A percentile compares a stretch with the other conserved stretches of the same genome.
phyloP scores from a whole-genome alignment of 2,888 invertebrate species.

The Trichogramma evanescens region DNA sequence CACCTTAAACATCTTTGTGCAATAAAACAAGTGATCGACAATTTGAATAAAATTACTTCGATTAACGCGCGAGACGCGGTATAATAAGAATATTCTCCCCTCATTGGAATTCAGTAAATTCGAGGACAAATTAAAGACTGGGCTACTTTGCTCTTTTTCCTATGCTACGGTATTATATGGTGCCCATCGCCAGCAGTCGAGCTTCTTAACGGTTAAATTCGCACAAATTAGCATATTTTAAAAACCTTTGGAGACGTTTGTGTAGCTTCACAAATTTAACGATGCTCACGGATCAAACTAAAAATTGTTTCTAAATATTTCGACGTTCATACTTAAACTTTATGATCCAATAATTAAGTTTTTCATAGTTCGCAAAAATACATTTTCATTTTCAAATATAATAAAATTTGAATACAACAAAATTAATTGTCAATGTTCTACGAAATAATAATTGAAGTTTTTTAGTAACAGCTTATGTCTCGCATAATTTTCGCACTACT shows the following conservation, averaged over 20 bases:
- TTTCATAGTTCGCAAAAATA: too few relatives aligned
- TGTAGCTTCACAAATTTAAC: too few relatives aligned
- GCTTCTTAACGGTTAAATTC: conserved; percentile 37
- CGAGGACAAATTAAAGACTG: conserved; percentile 22
- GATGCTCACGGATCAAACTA: too few relatives aligned
- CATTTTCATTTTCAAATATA: too few relatives aligned
- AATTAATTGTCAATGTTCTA: too few relatives aligned
- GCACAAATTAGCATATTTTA: conserved; percentile 36
- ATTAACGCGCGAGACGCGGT: conserved; percentile 18
- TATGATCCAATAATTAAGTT: too few relatives aligned
- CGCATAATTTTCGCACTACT: too few relatives aligned
- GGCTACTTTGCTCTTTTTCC: background rate
- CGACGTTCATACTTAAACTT: too few relatives aligned
- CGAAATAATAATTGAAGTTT: too few relatives aligned
- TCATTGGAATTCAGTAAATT: conserved; percentile 10
- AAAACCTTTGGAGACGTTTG: conserved; percentile 18
- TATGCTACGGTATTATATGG: background rate
- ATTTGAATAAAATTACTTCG: conserved; percentile 22
- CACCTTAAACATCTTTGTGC: background rate
- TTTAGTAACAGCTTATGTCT: too few relatives aligned
- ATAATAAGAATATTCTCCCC: background rate
- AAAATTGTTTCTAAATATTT: too few relatives aligned
- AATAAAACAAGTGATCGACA: conserved; percentile 14
- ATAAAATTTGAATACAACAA: too few relatives aligned
- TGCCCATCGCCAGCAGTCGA: conserved; percentile 22